Evolutionary conservation across 2,797 vertebrate species (phyloP).

Genomic region (Neoniphon sammara): DNA sequence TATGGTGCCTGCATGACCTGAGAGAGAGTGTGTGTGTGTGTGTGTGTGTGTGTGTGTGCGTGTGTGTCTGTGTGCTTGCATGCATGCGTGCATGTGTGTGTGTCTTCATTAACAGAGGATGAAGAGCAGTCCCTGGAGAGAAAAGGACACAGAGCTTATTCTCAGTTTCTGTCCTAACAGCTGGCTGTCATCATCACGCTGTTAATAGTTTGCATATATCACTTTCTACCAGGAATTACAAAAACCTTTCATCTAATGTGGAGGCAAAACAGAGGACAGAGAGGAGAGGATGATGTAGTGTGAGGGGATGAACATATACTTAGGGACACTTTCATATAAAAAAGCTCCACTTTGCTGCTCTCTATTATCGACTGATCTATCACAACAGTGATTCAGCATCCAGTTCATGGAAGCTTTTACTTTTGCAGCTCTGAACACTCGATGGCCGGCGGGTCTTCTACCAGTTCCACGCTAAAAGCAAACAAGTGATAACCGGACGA

Average conservation of each 20-base stretch:
- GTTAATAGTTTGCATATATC: not conserved
- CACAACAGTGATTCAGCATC: too few relatives aligned
- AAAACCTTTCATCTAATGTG: not conserved
- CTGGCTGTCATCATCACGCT: slow-evolving; percentile 10
- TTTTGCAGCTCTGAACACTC: too few relatives aligned
- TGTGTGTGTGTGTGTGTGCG: slow-evolving; percentile 24
- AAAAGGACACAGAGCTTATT: slow-evolving; percentile 1
- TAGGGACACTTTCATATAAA: too few relatives aligned
- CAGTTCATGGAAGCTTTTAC: too few relatives aligned
- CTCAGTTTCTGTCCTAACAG: slow-evolving; percentile 36
- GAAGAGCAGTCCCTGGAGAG: slow-evolving; percentile 15
- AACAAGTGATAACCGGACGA: too few relatives aligned
- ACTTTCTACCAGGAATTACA: not conserved
- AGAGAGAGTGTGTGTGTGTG: not conserved
- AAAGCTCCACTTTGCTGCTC: too few relatives aligned
- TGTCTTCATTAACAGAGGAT: slow-evolving; percentile 35
- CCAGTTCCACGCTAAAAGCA: too few relatives aligned
- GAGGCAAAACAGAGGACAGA: too few relatives aligned
- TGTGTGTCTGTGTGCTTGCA: too few relatives aligned
- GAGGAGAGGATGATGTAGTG: not conserved
- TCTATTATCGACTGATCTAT: too few relatives aligned
- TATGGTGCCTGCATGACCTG: slow-evolving; percentile 16
- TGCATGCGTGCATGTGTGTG: too few relatives aligned
- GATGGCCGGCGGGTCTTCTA: too few relatives aligned
- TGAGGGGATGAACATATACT: not conserved